phyloP scores from a whole-genome alignment of 2,797 vertebrate genomes.

The Enteromius treurensis region DNA sequence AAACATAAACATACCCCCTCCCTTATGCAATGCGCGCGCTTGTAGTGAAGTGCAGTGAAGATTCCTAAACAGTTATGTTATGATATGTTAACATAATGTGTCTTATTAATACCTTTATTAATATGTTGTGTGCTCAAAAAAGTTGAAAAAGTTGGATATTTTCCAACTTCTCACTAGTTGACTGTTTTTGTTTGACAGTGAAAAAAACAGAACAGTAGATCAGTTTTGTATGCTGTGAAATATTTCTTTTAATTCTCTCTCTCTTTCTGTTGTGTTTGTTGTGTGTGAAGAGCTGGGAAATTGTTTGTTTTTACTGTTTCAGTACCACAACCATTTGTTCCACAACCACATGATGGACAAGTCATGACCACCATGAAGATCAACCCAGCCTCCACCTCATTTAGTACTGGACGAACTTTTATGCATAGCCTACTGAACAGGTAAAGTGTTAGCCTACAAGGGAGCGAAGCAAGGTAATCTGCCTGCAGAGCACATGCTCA shows the following conservation, averaged over 20 bases:
- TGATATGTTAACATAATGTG: not conserved
- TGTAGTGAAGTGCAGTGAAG: not conserved
- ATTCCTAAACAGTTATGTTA: not conserved
- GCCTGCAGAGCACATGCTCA: slow-evolving; percentile 67
- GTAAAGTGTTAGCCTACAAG: not conserved
- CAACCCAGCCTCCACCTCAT: not conserved
- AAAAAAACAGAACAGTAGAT: not conserved
- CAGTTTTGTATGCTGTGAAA: not conserved
- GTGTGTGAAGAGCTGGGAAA: not conserved
- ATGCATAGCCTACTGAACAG: not conserved
- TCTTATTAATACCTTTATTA: not conserved
- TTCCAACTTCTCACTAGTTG: not conserved
- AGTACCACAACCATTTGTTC: not conserved
- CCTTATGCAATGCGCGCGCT: not conserved
- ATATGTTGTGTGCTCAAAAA: not conserved
- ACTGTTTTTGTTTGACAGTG: not conserved
- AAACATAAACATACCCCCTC: slow-evolving; percentile 69
- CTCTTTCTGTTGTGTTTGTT: not conserved
- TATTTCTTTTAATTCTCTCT: not conserved
- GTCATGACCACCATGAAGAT: not conserved
- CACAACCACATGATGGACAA: not conserved
- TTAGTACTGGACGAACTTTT: not conserved
- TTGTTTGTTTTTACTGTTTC: not conserved
- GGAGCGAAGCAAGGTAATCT: slow-evolving; percentile 9
- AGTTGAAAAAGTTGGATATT: not conserved